phyloP scores from a whole-genome alignment of 2,113 vertebrate genomes.

The Cygnus buccinator region DNA sequence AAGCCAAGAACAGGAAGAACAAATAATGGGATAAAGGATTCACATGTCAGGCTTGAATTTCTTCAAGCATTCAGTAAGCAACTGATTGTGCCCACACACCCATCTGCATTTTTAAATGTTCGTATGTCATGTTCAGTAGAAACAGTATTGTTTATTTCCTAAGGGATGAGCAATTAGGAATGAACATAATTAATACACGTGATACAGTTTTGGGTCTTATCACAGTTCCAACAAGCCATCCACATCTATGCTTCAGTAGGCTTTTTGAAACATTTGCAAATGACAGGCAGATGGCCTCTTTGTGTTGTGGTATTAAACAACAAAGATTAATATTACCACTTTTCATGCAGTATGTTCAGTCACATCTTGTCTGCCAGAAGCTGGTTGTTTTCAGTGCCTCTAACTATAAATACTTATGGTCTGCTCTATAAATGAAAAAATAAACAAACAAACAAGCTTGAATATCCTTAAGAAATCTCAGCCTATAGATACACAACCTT shows the following conservation, averaged over 20 bases:
- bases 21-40: background rate
- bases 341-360: constrained; percentile 15
- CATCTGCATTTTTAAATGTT: constrained; percentile 48
- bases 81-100: constrained; percentile 28
- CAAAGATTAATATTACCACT: constrained; percentile 26
- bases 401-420: constrained; percentile 48
- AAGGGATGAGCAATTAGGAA: constrained; percentile 37
- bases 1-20: background rate
- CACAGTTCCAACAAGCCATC: background rate
- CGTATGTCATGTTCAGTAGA: constrained; percentile 15
- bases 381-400: constrained; percentile 15
- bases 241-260: constrained; percentile 28
- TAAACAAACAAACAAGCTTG: background rate
- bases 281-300: constrained; percentile 61
- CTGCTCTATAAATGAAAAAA: background rate
- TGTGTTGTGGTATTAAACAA: constrained; percentile 41
- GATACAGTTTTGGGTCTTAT: background rate
- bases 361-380: constrained; percentile 43
- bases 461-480: background rate
- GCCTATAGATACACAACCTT: background rate
- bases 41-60: background rate
- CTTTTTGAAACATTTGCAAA: constrained; percentile 51
- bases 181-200: background rate
- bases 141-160: constrained; percentile 55
- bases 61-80: background rate